Conservation (phyloP, 2,113 vertebrate species). For the Cricetomys ansorgei region DNA sequence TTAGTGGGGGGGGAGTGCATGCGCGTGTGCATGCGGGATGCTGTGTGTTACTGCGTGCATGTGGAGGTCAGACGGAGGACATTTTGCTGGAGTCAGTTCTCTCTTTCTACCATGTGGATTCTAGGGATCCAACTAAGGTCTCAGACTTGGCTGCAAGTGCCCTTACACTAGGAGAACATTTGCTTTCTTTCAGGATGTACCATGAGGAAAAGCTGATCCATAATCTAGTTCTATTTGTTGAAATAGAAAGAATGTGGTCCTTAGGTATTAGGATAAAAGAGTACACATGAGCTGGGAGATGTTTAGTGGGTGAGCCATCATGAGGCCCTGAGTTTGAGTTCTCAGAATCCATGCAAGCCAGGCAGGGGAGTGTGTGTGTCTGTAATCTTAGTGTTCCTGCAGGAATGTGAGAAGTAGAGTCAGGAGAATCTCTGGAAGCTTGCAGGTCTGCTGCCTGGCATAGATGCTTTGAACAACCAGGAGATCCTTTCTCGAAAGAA, state of each 20-base stretch:
- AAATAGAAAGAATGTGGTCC: constrained; percentile 8
- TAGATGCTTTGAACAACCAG: background rate
- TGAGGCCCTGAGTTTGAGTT: background rate
- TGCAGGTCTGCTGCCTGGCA: background rate
- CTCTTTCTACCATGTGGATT: background rate
- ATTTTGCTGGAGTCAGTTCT: background rate
- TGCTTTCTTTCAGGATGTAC: constrained; percentile 1
- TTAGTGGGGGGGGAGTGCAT: too few species aligned
- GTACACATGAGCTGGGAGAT: background rate
- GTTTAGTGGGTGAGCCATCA: background rate
- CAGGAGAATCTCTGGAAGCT: background rate
- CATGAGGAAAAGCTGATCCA: background rate
- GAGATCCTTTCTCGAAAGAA: background rate
- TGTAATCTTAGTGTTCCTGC: background rate
- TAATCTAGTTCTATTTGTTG: background rate
- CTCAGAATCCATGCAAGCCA: background rate
- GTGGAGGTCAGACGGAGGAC: background rate
- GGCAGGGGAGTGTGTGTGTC: background rate
- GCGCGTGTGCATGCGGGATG: too few species aligned
- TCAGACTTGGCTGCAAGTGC: background rate
- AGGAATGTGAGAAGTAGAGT: background rate
- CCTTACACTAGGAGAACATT: background rate
- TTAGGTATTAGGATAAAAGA: background rate
- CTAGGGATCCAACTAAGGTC: background rate
- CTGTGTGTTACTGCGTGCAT: background rate